A percentile compares a stretch with the other conserved stretches of the same genome.
These are phyloP conservation scores for Globia sparganii DNA, from an alignment of 2,888 invertebrate species.

Conservation along the genomic window DNA sequence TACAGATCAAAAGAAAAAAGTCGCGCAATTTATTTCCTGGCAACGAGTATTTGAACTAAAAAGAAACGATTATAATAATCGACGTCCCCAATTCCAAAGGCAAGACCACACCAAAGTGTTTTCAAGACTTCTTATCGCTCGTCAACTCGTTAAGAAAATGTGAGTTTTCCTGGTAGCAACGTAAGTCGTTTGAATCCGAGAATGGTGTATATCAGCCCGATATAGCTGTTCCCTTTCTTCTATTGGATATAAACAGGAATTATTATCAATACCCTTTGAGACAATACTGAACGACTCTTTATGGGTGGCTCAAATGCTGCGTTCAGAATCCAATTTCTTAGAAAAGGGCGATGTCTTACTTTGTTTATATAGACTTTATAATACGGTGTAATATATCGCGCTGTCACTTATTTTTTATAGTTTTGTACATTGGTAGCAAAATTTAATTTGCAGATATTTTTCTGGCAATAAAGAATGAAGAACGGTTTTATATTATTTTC, in stretches of 20 bases:
- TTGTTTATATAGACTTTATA: slow-evolving; percentile 43
- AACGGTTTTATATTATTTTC: not conserved
- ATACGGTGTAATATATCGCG: slow-evolving; percentile 34
- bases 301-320: slow-evolving; percentile 74
- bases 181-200: slow-evolving; percentile 69
- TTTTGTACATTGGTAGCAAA: not conserved
- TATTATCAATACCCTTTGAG: slow-evolving; percentile 82
- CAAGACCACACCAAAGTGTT: slow-evolving; percentile 13
- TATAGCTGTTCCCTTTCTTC: slow-evolving; percentile 74
- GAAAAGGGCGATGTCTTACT: slow-evolving; percentile 61
- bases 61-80: slow-evolving; percentile 48
- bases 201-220: slow-evolving; percentile 72
- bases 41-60: slow-evolving; percentile 33
- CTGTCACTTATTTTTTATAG: slow-evolving; percentile 36
- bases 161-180: slow-evolving; percentile 66
- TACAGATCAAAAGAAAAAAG: slow-evolving; percentile 6
- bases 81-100: slow-evolving; percentile 36
- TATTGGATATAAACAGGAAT: slow-evolving; percentile 82
- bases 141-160: slow-evolving; percentile 52
- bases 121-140: slow-evolving; percentile 45
- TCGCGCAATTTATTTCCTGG: not conserved
- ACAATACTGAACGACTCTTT: slow-evolving; percentile 80
- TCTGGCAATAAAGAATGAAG: not conserved
- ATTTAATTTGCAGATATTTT: slow-evolving; percentile 12
- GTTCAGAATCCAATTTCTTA: slow-evolving; percentile 79